Evolutionary conservation across 2,797 vertebrate species (phyloP), one percentile per base, ranked within the genome.

Genomic region (Phrynocephalus vlangalii): DNA sequence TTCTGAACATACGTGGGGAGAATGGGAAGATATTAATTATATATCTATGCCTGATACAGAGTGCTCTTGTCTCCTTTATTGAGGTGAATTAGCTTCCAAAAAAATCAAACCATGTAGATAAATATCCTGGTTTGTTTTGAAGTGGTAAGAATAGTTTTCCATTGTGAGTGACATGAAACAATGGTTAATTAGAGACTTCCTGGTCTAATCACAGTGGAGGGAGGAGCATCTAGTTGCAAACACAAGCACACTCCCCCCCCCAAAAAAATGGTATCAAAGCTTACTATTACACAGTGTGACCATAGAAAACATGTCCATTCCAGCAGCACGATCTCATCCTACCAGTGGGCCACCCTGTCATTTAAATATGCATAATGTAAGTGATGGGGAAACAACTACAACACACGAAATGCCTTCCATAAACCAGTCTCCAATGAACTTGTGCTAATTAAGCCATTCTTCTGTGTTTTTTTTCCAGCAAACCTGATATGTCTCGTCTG

Each of bases 401-500:
- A 68, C 0, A 18, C 44, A 10, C 30, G 33, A 87, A 38, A 28
- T 78, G 3, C 11, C 16, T 88, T 76, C 6, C 13, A 48, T n/a
- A 79, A 76, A 50, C 60, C 80, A 71, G 10, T 77, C 1, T 63
- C 5, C 0, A 80, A 7, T 11, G 70, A 60, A 56, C 63, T 85
- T 88, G 63, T 44, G 66, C 38, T 88, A 89, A 93, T 79, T 87
- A 91, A 88, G 10, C 86, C 44, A 28, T 91, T 83, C 84, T 90
- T 66, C 1, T 89, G 89, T 95, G 84, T 56, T 95, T 95, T 94
- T 92, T 96, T 96, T 48, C 90, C 96, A 99, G 99, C 93, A 99
- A 99, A 96, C 98, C 98, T 8, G 99, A 99, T 94, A 99, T 99
- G 99, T 99, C 99, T 3, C 97, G 99, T 52, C 96, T 99, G 93